Conservation (phyloP, 1,140 invertebrate species). For the Mamestra configurata region DNA sequence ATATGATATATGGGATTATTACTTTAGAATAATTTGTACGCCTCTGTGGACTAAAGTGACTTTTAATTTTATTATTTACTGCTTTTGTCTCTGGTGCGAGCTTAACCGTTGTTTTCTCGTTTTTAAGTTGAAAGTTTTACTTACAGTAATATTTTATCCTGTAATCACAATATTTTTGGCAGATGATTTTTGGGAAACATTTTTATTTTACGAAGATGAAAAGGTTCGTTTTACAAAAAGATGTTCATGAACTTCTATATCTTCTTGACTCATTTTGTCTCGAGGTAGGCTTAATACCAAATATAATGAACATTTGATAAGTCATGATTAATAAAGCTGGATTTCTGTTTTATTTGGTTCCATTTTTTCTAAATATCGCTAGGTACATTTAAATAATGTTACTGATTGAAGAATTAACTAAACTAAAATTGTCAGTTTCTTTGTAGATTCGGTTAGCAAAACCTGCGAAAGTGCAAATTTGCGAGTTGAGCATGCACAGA, state of each 20-base stretch:
- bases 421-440: no score
- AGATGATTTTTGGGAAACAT: slow-evolving; percentile 12
- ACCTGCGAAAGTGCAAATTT: not conserved
- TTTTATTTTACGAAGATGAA: slow-evolving; percentile 27
- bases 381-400: no score
- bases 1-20: slow-evolving; percentile 71
- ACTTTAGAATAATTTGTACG: slow-evolving; percentile 69
- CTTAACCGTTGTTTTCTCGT: slow-evolving; percentile 46
- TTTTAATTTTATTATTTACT: slow-evolving; percentile 73
- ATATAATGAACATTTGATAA: no score
- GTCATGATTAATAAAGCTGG: no score
- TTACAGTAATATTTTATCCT: slow-evolving; percentile 42
- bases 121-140: slow-evolving; percentile 49
- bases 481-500: not conserved
- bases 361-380: not conserved
- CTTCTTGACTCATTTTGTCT: slow-evolving; percentile 23
- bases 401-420: no score
- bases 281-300: not conserved
- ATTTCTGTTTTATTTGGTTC: not conserved
- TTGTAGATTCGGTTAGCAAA: not conserved
- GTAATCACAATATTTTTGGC: slow-evolving; percentile 54
- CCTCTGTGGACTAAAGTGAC: slow-evolving; percentile 67
- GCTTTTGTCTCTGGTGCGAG: slow-evolving; percentile 67
- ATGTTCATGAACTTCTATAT: slow-evolving; percentile 6
- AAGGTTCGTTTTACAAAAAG: not conserved